phyloP scores from a whole-genome alignment of 2,113 vertebrate species.

The Pangasianodon hypophthalmus region DNA sequence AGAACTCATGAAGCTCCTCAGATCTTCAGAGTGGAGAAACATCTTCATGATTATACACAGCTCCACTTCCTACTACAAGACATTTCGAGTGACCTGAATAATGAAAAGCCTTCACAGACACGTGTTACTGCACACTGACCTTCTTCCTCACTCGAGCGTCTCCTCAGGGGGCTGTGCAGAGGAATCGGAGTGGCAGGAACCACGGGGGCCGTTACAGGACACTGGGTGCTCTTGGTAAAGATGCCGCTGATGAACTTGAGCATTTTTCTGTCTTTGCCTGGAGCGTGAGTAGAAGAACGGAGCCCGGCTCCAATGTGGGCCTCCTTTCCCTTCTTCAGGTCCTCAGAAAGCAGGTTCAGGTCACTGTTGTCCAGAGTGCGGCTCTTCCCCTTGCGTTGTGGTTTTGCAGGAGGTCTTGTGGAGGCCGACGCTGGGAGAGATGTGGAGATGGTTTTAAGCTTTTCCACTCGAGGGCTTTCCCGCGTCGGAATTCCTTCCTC shows the following conservation, averaged over 20 bases:
- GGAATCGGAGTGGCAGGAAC: slow-evolving; percentile 67
- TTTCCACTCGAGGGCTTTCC: slow-evolving; percentile 77
- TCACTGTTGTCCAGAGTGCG: slow-evolving; percentile 94
- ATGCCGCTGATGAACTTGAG: slow-evolving; percentile 96
- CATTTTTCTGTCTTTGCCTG: slow-evolving; percentile 83
- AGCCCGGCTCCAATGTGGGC: slow-evolving; percentile 55
- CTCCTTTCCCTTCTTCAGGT: slow-evolving; percentile 71
- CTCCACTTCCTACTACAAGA: neutral
- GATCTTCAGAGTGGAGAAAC: neutral
- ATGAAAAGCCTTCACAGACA: neutral
- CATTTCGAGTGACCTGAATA: neutral
- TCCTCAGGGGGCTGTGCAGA: slow-evolving; percentile 69
- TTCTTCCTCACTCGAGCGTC: slow-evolving; percentile 80
- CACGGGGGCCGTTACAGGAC: slow-evolving; percentile 70
- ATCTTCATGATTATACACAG: neutral
- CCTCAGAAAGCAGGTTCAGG: slow-evolving; percentile 81
- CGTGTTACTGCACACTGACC: slow-evolving; percentile 58
- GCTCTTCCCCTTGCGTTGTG: slow-evolving; percentile 87
- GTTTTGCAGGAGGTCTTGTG: slow-evolving; percentile 62
- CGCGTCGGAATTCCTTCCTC: slow-evolving; percentile 24
- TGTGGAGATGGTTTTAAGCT: slow-evolving; percentile 65
- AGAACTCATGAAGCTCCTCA: neutral
- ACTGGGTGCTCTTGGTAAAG: slow-evolving; percentile 89
- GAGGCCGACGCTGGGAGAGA: slow-evolving; percentile 67
- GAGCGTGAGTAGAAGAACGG: slow-evolving; percentile 79